Evolutionary conservation across 2,888 invertebrate genomes (phyloP).

Genomic region (Petrolisthes cinctipes): DNA sequence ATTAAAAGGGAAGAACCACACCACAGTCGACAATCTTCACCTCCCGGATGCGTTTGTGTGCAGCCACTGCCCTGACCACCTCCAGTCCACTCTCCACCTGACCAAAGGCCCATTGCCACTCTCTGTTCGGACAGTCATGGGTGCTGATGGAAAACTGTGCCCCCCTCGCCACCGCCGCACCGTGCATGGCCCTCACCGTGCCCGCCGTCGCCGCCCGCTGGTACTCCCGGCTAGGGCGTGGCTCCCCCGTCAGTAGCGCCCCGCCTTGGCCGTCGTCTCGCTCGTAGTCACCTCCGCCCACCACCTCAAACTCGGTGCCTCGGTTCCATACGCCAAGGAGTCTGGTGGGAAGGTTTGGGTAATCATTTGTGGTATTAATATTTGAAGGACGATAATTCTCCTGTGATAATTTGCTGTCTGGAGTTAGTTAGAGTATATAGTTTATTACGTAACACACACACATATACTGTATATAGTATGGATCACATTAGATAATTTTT

Average conservation of each 20-base stretch:
- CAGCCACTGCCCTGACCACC: slow-evolving; percentile 28
- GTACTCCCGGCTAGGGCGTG: slow-evolving; percentile 10
- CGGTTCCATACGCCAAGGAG: slow-evolving; percentile 34
- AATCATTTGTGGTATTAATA: neutral
- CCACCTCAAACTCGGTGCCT: slow-evolving; percentile 38
- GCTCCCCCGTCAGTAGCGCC: neutral
- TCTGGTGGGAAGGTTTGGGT: slow-evolving; percentile 23
- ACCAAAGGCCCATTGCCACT: slow-evolving; percentile 45
- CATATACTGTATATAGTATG: no score
- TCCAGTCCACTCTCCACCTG: slow-evolving; percentile 38
- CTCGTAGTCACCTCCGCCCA: slow-evolving; percentile 40
- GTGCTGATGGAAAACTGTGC: slow-evolving; percentile 42
- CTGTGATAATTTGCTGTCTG: neutral
- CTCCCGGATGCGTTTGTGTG: neutral
- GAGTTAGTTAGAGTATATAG: no score
- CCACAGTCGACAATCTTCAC: slow-evolving; percentile 40
- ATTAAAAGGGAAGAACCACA: slow-evolving; percentile 28
- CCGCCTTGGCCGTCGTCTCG: slow-evolving; percentile 34
- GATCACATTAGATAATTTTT: no score
- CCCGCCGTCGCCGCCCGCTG: slow-evolving; percentile 25
- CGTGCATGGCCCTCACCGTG: slow-evolving; percentile 36
- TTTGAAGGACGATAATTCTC: neutral
- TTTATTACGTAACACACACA: no score
- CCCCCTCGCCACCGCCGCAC: slow-evolving; percentile 12
- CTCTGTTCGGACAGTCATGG: slow-evolving; percentile 27